Evolutionary conservation across 2,797 vertebrate genomes (phyloP), one percentile per base, ranked within the genome.

Genomic region (Hyperoplus lanceolatus): DNA sequence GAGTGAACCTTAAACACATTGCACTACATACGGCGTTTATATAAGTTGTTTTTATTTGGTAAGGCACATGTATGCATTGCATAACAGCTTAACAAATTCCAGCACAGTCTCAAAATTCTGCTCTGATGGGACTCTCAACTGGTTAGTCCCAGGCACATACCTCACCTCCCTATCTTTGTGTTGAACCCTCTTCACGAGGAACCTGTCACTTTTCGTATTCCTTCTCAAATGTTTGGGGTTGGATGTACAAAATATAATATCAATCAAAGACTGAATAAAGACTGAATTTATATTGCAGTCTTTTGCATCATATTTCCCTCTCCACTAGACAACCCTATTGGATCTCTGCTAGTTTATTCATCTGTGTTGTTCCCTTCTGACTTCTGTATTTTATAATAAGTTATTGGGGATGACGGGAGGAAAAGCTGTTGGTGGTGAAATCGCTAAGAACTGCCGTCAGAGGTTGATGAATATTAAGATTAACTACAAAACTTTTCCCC

Each of bases 1-100:
- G 16, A 45, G 50, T 3, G 13, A 45, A 60, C 18, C 6, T n/a
- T 36, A 73, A 66, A 66, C 38, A 61, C 39, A 73, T 0, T 75
- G 36, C 45, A 50, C 51, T 57, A 11, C 69, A 59, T 45, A 68
- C 69, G 53, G 5, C 5, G 2, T 74, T 78, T 70, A 69, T 16
- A 41, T 45, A 15, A 70, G 29, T 2, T 42, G 14, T 55, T 73
- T 60, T 83, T 73, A 49, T 73, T 53, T 38, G 15, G 29, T 8
- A 8, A 13, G 61, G n/a, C 15, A 6, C 4, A 3, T 8, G 3
- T 46, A 43, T 13, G n/a, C 21, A 36, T 73, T 69, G 46, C 4
- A 79, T 38, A 77, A 68, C 9, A 73, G 7, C 7, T 60, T 36
- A 55, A 50, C 29, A 64, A 66, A 67, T 48, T 59, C n/a, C 41